These are phyloP conservation scores for Oncopeltus fasciatus DNA, from an alignment of 1,140 invertebrate species.

Conservation along the genomic window DNA sequence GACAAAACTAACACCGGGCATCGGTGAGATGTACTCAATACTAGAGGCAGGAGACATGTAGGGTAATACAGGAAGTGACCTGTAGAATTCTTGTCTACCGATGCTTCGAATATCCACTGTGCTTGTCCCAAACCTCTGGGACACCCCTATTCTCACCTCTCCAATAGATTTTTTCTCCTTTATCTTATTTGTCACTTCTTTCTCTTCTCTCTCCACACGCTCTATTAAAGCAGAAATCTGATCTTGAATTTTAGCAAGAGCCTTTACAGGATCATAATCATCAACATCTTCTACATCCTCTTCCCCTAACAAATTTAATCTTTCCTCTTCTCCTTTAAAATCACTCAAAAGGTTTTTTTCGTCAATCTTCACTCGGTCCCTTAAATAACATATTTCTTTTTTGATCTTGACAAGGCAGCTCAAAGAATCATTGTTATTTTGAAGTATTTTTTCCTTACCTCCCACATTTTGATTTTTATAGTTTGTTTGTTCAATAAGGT, in stretches of 20 bases:
- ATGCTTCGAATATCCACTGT: conserved; percentile 10
- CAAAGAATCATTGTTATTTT: too few relatives aligned
- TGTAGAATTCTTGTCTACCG: background rate
- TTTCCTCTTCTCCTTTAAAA: too few relatives aligned
- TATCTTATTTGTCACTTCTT: conserved; percentile 3
- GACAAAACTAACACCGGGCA: background rate
- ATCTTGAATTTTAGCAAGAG: conserved; percentile 19
- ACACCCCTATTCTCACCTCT: background rate
- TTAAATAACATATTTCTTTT: too few relatives aligned
- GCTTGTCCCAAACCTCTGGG: conserved; percentile 6
- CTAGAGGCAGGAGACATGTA: conserved; percentile 6
- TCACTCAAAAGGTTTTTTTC: too few relatives aligned
- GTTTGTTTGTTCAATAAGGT: too few relatives aligned
- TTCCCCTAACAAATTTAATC: too few relatives aligned
- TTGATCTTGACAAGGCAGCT: too few relatives aligned
- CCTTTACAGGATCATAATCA: background rate
- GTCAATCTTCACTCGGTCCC: too few relatives aligned
- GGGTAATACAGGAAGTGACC: conserved; percentile 3
- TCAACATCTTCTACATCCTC: too few relatives aligned
- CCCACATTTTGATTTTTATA: too few relatives aligned
- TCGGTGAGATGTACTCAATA: conserved; percentile 23
- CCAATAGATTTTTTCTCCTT: background rate
- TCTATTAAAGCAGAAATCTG: conserved; percentile 21
- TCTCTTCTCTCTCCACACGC: conserved; percentile 24
- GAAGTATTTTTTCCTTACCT: too few relatives aligned